Evolutionary conservation across 2,797 vertebrate species (phyloP).

Genomic region (Nasua narica): DNA sequence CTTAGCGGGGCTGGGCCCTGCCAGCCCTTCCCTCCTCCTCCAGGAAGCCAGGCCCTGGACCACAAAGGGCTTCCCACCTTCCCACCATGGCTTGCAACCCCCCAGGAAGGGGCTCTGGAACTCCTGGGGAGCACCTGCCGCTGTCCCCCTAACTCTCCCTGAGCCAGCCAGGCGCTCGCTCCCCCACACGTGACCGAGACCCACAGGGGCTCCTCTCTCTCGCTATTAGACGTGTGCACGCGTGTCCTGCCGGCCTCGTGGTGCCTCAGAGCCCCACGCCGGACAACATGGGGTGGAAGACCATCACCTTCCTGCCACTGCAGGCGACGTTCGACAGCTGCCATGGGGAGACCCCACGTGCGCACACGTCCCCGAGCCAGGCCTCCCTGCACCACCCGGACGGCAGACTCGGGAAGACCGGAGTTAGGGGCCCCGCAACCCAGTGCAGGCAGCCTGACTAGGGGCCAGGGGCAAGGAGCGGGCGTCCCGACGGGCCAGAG

Average conservation of each 20-base stretch:
- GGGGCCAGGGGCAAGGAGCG: accelerated
- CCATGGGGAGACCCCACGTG: neutral
- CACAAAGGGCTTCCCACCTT: neutral
- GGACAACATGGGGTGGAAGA: accelerated
- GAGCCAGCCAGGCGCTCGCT: neutral
- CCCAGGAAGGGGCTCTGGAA: too few species aligned
- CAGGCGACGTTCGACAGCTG: accelerated
- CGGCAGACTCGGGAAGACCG: neutral
- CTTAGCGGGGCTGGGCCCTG: neutral
- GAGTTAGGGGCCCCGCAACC: neutral
- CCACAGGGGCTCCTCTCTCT: neutral
- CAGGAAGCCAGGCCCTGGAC: neutral
- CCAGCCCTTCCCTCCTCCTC: neutral
- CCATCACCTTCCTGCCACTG: neutral
- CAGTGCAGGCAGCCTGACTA: accelerated
- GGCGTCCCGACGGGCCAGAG: neutral
- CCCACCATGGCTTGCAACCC: too few species aligned
- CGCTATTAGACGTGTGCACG: neutral
- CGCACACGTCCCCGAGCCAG: too few species aligned
- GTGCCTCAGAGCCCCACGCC: neutral
- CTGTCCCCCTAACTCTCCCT: neutral
- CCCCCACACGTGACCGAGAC: neutral
- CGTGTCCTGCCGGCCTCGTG: accelerated
- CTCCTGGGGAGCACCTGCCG: too few species aligned
- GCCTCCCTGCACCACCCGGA: too few species aligned